These are phyloP conservation scores for Danio rerio DNA, from an alignment of 2,113 vertebrate genomes.

Conservation along the genomic window DNA sequence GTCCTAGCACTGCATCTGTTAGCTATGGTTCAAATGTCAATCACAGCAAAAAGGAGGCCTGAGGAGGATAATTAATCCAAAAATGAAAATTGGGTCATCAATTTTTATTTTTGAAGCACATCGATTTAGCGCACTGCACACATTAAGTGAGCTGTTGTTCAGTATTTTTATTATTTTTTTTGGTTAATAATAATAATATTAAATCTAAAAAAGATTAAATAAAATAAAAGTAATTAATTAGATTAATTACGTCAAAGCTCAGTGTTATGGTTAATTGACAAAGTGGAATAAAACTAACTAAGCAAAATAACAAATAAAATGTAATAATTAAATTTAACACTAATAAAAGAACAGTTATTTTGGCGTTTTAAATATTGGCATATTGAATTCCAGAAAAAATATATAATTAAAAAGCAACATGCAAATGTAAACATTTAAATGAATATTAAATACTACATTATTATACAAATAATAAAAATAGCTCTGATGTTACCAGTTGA, in stretches of 20 bases:
- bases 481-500: conserved; percentile 80
- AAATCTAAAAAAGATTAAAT: too few species aligned
- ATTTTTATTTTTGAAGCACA: neutral
- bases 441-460: neutral
- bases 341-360: too few species aligned
- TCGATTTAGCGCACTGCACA: neutral
- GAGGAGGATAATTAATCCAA: neutral
- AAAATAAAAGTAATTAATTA: too few species aligned
- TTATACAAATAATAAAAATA: neutral
- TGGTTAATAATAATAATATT: too few species aligned
- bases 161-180: neutral
- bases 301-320: neutral
- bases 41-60: neutral
- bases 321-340: too few species aligned
- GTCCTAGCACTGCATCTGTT: conserved; percentile 25
- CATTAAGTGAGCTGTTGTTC: neutral
- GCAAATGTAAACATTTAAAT: neutral
- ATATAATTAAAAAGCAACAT: too few species aligned
- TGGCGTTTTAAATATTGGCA: too few species aligned
- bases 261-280: too few species aligned
- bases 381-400: neutral
- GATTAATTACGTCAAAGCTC: too few species aligned
- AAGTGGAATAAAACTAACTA: too few species aligned
- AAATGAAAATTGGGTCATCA: neutral
- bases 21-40: conserved; percentile 38